Percentiles rank a stretch among this genome's conserved stretches.
phyloP scores from a whole-genome alignment of 2,113 vertebrate genomes.

The Sinocyclocheilus rhinocerous region DNA sequence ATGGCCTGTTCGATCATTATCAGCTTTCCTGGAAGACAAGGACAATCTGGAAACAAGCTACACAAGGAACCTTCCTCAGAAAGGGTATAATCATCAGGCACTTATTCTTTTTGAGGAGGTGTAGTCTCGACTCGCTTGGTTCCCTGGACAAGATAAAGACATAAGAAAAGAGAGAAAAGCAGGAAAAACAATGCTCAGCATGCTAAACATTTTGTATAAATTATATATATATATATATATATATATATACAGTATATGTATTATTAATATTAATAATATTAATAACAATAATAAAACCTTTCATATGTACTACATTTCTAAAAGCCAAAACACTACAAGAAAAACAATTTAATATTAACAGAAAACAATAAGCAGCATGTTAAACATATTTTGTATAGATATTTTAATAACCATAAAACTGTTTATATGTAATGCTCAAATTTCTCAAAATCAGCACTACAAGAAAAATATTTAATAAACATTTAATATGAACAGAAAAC shows the following conservation, averaged over 20 bases:
- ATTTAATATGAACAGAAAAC: neutral
- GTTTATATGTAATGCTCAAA: neutral
- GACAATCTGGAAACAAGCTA: slow-evolving; percentile 30
- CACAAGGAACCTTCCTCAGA: neutral
- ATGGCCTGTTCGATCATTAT: slow-evolving; percentile 53
- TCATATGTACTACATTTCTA: neutral
- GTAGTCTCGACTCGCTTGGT: neutral
- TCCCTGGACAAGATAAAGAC: neutral
- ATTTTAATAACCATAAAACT: too few relatives aligned
- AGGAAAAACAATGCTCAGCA: neutral
- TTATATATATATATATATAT: too few relatives aligned
- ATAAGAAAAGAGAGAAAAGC: neutral
- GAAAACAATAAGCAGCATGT: too few relatives aligned
- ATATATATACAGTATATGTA: too few relatives aligned
- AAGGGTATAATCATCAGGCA: neutral
- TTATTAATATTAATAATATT: too few relatives aligned
- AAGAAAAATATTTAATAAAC: too few relatives aligned
- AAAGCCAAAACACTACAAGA: neutral
- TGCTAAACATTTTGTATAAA: neutral
- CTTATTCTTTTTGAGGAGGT: too few relatives aligned
- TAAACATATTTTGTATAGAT: too few relatives aligned
- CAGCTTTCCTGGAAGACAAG: slow-evolving; percentile 36
- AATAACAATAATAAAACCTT: neutral
- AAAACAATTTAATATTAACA: neutral
- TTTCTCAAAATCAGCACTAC: neutral